A percentile compares a stretch with the other conserved stretches of the same genome.
Evolutionary conservation across 2,113 vertebrate species (phyloP).

Genomic region (Pseudois nayaur): DNA sequence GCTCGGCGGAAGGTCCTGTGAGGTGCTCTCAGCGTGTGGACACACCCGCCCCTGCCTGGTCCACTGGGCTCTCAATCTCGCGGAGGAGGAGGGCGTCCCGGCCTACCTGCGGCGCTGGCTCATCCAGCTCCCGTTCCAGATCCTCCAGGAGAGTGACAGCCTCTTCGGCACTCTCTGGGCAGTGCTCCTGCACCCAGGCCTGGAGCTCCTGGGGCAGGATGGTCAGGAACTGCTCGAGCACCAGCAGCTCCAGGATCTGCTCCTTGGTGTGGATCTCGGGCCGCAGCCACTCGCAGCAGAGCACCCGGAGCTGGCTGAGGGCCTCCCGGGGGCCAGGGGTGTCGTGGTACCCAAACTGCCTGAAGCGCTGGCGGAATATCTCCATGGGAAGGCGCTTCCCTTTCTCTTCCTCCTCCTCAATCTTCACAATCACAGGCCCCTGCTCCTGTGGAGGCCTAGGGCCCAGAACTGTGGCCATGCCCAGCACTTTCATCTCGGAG

Average conservation of each 20-base stretch:
- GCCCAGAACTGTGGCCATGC: conserved; percentile 46
- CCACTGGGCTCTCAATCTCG: neutral
- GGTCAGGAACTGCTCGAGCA: conserved; percentile 72
- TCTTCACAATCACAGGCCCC: conserved; percentile 41
- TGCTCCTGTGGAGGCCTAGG: conserved; percentile 44
- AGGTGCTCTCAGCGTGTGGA: neutral
- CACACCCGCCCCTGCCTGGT: neutral
- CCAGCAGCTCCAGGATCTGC: conserved; percentile 73
- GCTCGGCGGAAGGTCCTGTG: neutral
- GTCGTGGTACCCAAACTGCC: conserved; percentile 72
- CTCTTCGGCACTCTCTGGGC: conserved; percentile 64
- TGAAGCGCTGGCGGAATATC: conserved; percentile 69
- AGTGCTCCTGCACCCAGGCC: conserved; percentile 70
- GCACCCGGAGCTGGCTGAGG: conserved; percentile 67
- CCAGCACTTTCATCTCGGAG: conserved; percentile 61
- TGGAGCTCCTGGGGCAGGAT: conserved; percentile 71
- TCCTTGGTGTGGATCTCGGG: conserved; percentile 68
- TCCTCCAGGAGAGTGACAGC: conserved; percentile 68
- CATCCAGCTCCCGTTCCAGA: conserved; percentile 72
- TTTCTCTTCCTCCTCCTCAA: conserved; percentile 49
- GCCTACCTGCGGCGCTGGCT: conserved; percentile 63
- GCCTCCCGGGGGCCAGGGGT: conserved; percentile 71
- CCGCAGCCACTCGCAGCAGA: conserved; percentile 75
- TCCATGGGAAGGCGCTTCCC: conserved; percentile 61
- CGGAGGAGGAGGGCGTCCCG: neutral